Conservation (phyloP, 2,888 invertebrate species). For the Eupithecia abbreviata region DNA sequence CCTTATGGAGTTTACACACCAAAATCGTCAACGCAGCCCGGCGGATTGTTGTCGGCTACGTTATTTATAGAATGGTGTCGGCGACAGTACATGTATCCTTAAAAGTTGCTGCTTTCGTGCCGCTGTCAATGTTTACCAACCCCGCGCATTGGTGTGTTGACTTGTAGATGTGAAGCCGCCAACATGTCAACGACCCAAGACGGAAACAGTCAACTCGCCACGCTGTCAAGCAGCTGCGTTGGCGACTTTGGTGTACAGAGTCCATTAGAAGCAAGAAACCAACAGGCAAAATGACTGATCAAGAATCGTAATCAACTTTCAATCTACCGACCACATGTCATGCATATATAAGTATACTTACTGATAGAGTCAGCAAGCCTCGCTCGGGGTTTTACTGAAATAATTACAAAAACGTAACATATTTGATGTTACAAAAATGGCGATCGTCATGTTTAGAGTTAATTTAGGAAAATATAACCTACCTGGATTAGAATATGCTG, state of each 20-base stretch:
- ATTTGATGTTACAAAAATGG: background rate
- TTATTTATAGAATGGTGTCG: background rate
- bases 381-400: conserved; percentile 42
- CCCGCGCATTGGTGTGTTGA: background rate
- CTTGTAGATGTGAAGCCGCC: background rate
- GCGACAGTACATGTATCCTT: background rate
- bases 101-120: background rate
- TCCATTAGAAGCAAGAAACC: background rate
- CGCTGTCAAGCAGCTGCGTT: background rate
- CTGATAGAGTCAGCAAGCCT: conserved; percentile 40
- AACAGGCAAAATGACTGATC: background rate
- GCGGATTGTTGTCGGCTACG: background rate
- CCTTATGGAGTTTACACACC: background rate
- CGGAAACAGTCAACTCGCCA: background rate
- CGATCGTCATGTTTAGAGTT: background rate
- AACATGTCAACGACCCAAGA: background rate
- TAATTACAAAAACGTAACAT: conserved; percentile 17
- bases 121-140: background rate
- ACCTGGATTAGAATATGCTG: conserved; percentile 35
- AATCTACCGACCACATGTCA: background rate
- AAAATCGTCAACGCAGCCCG: background rate
- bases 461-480: conserved; percentile 16
- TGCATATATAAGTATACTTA: conserved; percentile 45
- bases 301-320: background rate
- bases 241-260: background rate